Conservation (phyloP, 2,797 vertebrate species). For the Lindbergichthys nudifrons region DNA sequence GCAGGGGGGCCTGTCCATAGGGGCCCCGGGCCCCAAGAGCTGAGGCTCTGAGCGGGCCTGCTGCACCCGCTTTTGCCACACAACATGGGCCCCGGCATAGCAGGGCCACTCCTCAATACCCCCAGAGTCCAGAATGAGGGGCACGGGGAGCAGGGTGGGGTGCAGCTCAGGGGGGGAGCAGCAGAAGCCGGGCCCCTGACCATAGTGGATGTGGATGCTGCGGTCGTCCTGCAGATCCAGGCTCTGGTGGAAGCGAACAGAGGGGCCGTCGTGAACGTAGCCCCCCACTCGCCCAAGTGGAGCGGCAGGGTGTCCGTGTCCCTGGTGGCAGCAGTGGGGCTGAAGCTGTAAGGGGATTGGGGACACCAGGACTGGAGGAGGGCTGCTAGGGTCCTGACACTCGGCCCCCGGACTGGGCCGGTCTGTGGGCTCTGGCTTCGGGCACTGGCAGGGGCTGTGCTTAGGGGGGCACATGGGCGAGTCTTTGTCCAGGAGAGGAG, state of each 20-base stretch:
- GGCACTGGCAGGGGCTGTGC: conserved; percentile 79
- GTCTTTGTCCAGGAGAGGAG: conserved; percentile 74
- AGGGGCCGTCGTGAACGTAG: conserved; percentile 80
- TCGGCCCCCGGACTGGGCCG: conserved; percentile 69
- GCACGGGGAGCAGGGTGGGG: conserved; percentile 85
- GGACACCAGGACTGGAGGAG: conserved; percentile 68
- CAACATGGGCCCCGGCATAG: conserved; percentile 80
- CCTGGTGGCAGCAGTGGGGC: conserved; percentile 83
- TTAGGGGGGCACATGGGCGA: conserved; percentile 71
- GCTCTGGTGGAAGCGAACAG: conserved; percentile 85
- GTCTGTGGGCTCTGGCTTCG: conserved; percentile 77
- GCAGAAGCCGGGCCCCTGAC: conserved; percentile 80
- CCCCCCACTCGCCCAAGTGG: conserved; percentile 80
- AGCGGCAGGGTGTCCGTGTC: conserved; percentile 73
- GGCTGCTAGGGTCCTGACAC: conserved; percentile 63
- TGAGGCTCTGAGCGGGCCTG: conserved; percentile 84
- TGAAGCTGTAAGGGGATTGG: conserved; percentile 71
- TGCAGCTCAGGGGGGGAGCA: conserved; percentile 86
- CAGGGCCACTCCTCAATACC: conserved; percentile 83
- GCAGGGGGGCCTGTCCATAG: conserved; percentile 75
- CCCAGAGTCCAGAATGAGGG: conserved; percentile 86
- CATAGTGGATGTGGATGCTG: conserved; percentile 81
- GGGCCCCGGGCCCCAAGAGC: conserved; percentile 79
- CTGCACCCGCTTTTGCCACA: conserved; percentile 89
- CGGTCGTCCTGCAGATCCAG: conserved; percentile 84